Evolutionary conservation across 2,888 invertebrate species (phyloP).

Genomic region (Drosophila sordidula): DNA sequence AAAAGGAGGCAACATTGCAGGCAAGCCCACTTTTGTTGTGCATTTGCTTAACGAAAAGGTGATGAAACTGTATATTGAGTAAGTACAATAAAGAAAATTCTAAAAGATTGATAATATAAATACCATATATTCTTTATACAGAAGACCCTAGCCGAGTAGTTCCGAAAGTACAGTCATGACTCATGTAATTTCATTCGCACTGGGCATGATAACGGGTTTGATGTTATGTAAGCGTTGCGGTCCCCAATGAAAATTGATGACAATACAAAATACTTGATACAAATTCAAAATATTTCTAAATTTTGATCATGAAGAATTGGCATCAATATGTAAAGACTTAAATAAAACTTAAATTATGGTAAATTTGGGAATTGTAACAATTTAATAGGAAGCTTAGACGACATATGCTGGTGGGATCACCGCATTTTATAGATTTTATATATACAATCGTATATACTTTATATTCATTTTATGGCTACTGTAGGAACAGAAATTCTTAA

Average conservation of each 20-base stretch:
- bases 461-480: too few relatives aligned
- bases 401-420: too few relatives aligned
- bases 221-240: constrained; percentile 42
- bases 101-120: not conserved
- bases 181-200: constrained; percentile 40
- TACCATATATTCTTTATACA: not conserved
- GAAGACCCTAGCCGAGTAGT: not conserved
- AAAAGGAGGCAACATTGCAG: not conserved
- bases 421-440: too few relatives aligned
- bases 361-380: not conserved
- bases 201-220: constrained; percentile 40
- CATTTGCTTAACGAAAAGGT: not conserved
- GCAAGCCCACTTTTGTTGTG: not conserved
- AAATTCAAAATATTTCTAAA: not conserved
- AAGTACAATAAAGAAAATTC: not conserved
- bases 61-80: constrained; percentile 4
- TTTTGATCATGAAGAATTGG: too few relatives aligned
- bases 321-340: not conserved
- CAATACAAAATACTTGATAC: not conserved
- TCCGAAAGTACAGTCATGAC: constrained; percentile 15
- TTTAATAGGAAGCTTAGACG: too few relatives aligned
- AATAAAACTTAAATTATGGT: too few relatives aligned
- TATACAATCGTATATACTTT: not conserved
- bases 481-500: not conserved
- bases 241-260: constrained; percentile 3